Conservation (phyloP, 2,797 vertebrate genomes). For the Bradypodion ventrale region DNA sequence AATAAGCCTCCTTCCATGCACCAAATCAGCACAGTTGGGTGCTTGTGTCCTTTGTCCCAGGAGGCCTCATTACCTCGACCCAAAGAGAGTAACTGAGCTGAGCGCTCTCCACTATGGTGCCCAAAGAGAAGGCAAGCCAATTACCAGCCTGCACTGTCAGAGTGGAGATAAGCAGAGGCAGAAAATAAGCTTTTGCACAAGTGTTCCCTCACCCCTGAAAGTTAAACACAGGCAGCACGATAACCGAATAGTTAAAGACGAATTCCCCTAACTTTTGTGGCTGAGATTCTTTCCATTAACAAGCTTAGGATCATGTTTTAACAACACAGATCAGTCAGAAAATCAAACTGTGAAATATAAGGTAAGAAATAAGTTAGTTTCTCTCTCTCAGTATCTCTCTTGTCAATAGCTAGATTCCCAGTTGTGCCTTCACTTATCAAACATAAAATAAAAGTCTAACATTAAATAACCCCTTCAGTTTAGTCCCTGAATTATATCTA, state of each 20-base stretch:
- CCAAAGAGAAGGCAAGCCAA: neutral
- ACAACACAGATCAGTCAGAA: conserved; percentile 56
- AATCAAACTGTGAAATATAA: conserved; percentile 32
- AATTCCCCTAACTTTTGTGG: conserved; percentile 58
- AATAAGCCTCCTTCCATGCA: conserved; percentile 23
- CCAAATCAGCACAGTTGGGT: neutral
- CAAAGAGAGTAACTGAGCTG: neutral
- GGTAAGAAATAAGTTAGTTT: conserved; percentile 33
- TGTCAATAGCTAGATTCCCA: neutral
- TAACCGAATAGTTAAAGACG: conserved; percentile 55
- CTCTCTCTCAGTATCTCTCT: conserved; percentile 9
- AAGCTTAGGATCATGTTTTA: conserved; percentile 37
- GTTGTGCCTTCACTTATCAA: neutral
- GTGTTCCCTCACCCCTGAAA: neutral
- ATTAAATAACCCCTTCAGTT: neutral
- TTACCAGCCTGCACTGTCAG: conserved; percentile 35
- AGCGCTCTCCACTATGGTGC: accelerated
- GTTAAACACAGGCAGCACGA: conserved; percentile 12
- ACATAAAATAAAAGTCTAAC: neutral
- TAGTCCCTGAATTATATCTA: neutral
- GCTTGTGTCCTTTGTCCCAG: accelerated
- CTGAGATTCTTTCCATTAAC: conserved; percentile 34
- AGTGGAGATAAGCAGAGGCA: conserved; percentile 34
- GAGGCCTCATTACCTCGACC: conserved; percentile 31
- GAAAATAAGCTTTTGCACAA: conserved; percentile 7